Evolutionary conservation across 2,888 invertebrate genomes (phyloP).

Genomic region (Netelia fuscicornis): DNA sequence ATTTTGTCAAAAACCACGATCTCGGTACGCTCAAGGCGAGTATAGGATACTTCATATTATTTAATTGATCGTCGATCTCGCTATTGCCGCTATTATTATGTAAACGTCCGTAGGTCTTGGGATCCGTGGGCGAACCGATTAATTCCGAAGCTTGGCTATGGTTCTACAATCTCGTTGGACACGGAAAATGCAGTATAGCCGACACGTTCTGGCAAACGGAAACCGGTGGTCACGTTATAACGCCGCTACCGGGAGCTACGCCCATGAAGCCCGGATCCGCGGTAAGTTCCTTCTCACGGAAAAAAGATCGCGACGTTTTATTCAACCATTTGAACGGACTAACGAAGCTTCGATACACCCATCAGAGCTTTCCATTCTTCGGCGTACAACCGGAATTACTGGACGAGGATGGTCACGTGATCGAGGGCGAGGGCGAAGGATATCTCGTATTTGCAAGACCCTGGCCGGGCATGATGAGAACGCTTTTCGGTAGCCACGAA

Average conservation of each 20-base stretch:
- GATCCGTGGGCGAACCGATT: conserved; percentile 99
- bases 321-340: neutral
- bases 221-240: conserved; percentile 98
- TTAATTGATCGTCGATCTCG: too few relatives aligned
- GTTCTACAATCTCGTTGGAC: conserved; percentile 95
- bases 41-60: conserved; percentile 54
- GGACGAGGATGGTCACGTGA: conserved; percentile 94
- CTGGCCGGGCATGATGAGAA: conserved; percentile 99
- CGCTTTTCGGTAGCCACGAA: conserved; percentile 95
- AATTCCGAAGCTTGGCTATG: conserved; percentile 99
- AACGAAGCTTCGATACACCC: conserved; percentile 68
- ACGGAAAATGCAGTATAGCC: conserved; percentile 94
- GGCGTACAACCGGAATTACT: conserved; percentile 96
- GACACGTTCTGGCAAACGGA: conserved; percentile 99
- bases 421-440: conserved; percentile 96
- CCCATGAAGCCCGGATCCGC: conserved; percentile 99
- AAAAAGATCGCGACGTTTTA: neutral
- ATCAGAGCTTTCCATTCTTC: conserved; percentile 97
- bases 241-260: conserved; percentile 97
- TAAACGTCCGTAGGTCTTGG: conserved; percentile 88
- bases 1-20: conserved; percentile 89
- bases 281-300: conserved; percentile 82
- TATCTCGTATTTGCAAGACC: conserved; percentile 97
- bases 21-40: conserved; percentile 84
- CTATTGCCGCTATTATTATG: neutral